Evolutionary conservation across 2,888 invertebrate genomes (phyloP), one percentile per base, ranked within the genome.

Genomic region (Ophraella communa): DNA sequence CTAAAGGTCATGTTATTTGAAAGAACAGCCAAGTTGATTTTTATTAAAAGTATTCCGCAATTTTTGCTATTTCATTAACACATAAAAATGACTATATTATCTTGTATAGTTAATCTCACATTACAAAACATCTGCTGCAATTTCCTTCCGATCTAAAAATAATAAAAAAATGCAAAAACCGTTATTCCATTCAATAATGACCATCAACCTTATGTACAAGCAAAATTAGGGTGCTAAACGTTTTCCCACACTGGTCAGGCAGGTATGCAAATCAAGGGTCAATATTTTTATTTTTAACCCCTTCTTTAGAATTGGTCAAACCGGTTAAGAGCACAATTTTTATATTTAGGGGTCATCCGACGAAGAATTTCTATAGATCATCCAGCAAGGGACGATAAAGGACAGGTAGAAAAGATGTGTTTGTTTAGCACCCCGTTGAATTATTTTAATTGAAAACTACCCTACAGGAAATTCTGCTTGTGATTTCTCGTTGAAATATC

Each of bases 181-280:
- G 66, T 69, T 69, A 63, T 24, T 18, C 45, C 42, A 45, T 39
- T 58, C 23, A 24, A 45, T 61, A 62, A 62, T 64, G 54, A 58
- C 44, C 64, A 49, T 62, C 61, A 39, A 62, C 63, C 61, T 60
- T 61, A 65, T 66, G 47, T 17, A 18, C 33, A 55, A 14, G 27
- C 35, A 10, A 23, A 45, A 45, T 55, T 55, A 62, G 44, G 53
- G 33, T 53, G 55, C 35, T 14, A 17, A 65, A 58, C 61, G 57
- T 30, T 60, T 75, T 74, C 72, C 65, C 74, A 73, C 71, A 75
- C 71, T 79, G 80, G 80, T 80, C 80, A 79, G 72, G 73, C 79
- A 70, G 68, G 80, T 80, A 80, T 80, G 79, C 74, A 80, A 79
- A 80, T 80, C 60, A 77, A 70, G 78, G 80, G 80, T 80, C 80